Evolutionary conservation across 2,888 invertebrate genomes (phyloP).

Genomic region (Dasypogon diadema): DNA sequence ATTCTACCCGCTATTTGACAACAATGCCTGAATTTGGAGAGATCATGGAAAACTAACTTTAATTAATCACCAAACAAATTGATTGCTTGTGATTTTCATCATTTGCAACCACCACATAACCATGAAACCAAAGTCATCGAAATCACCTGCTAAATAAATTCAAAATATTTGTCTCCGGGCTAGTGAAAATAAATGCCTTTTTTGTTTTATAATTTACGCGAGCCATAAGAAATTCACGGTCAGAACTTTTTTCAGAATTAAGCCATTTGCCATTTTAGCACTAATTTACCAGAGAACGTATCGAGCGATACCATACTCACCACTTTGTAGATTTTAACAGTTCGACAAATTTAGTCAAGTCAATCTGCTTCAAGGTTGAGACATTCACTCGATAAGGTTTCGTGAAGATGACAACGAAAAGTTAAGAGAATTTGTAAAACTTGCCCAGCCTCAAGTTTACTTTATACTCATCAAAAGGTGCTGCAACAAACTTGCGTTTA

Average conservation of each 20-base stretch:
- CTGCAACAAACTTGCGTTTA: neutral
- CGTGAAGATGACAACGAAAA: slow-evolving; percentile 17
- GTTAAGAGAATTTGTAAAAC: neutral
- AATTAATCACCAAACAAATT: too few species aligned
- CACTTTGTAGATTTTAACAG: neutral
- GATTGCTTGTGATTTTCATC: too few species aligned
- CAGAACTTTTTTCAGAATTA: neutral
- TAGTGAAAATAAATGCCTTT: neutral
- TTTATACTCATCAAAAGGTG: neutral
- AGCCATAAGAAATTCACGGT: neutral
- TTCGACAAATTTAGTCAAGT: neutral
- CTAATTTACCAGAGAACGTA: neutral
- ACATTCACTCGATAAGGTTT: slow-evolving; percentile 19
- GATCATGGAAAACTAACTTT: too few species aligned
- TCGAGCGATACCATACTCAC: neutral
- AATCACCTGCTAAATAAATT: neutral
- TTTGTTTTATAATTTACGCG: neutral
- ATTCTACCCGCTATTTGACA: too few species aligned
- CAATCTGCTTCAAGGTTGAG: neutral
- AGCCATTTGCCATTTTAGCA: neutral
- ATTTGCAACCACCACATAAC: too few species aligned
- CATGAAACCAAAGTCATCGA: neutral
- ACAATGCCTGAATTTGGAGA: too few species aligned
- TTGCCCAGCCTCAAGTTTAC: neutral
- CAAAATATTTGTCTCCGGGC: neutral